Conservation (phyloP, 2,888 invertebrate genomes). For the Sarcophaga subvicina region DNA sequence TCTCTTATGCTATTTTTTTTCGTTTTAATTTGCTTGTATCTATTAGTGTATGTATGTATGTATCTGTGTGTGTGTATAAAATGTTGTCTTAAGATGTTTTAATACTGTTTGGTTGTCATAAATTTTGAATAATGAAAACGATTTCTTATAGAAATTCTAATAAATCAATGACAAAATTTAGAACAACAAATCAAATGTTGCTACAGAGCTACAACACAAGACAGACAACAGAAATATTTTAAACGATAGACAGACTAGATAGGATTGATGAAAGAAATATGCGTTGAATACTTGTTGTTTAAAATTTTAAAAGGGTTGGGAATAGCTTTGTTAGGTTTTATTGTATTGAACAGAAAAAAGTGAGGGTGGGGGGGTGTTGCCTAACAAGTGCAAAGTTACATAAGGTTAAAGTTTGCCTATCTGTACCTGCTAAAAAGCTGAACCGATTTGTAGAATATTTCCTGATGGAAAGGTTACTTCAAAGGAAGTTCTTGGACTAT, state of each 20-base stretch:
- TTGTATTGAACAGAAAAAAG: too few species aligned
- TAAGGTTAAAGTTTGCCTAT: too few species aligned
- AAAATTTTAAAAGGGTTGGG: slow-evolving; percentile 29
- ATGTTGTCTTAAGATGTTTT: slow-evolving; percentile 20
- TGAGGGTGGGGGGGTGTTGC: too few species aligned
- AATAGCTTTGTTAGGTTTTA: neutral
- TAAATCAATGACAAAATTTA: slow-evolving; percentile 65
- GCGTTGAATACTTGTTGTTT: neutral
- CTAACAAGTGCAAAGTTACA: too few species aligned
- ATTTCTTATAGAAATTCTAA: slow-evolving; percentile 54
- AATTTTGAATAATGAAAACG: slow-evolving; percentile 64
- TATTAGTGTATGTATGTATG: too few species aligned
- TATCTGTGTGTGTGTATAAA: neutral
- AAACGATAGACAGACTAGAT: neutral
- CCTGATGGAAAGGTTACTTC: too few species aligned
- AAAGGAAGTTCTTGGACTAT: too few species aligned
- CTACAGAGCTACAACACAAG: slow-evolving; percentile 4
- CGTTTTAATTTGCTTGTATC: too few species aligned
- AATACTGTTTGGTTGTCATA: slow-evolving; percentile 57
- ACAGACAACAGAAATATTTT: neutral
- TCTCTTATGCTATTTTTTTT: too few species aligned
- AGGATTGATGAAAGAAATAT: slow-evolving; percentile 45
- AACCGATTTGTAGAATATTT: too few species aligned
- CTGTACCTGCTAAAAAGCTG: too few species aligned
- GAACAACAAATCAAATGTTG: slow-evolving; percentile 57